phyloP scores from a whole-genome alignment of 2,888 invertebrate genomes.

The Cremastinae sp. region DNA sequence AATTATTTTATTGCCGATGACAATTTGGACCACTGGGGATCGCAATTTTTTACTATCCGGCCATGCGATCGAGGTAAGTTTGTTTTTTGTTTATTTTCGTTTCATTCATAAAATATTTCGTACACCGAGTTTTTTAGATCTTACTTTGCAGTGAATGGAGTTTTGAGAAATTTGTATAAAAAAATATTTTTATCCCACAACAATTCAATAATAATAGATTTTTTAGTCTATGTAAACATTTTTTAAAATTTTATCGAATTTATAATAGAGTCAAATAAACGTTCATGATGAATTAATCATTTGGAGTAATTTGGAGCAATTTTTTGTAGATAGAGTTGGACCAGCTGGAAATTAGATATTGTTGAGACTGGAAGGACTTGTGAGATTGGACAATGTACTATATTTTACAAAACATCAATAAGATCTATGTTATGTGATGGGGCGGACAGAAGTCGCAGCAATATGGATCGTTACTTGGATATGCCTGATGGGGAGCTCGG shows the following conservation, averaged over 20 bases:
- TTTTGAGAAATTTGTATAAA: too few relatives aligned
- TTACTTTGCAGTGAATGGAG: too few relatives aligned
- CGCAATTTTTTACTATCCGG: neutral
- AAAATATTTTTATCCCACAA: too few relatives aligned
- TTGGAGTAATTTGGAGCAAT: too few relatives aligned
- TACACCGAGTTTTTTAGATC: too few relatives aligned
- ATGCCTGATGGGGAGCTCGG: slow-evolving; percentile 74
- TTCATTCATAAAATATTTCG: neutral
- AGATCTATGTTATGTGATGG: slow-evolving; percentile 74
- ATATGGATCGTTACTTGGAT: slow-evolving; percentile 78
- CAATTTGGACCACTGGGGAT: slow-evolving; percentile 2
- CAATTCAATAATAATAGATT: too few relatives aligned
- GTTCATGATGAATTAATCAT: too few relatives aligned
- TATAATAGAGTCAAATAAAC: too few relatives aligned
- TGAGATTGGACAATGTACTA: slow-evolving; percentile 60
- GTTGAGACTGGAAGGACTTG: slow-evolving; percentile 12
- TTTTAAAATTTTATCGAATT: too few relatives aligned
- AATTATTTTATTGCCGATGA: slow-evolving; percentile 24
- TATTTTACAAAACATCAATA: slow-evolving; percentile 55
- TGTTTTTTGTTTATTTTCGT: neutral
- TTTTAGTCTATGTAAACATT: too few relatives aligned
- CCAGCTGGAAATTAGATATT: neutral
- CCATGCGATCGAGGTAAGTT: neutral
- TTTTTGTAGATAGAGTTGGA: neutral
- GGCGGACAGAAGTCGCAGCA: slow-evolving; percentile 73